Conservation (phyloP, 2,113 vertebrate genomes). For the Crotalus viridis region DNA sequence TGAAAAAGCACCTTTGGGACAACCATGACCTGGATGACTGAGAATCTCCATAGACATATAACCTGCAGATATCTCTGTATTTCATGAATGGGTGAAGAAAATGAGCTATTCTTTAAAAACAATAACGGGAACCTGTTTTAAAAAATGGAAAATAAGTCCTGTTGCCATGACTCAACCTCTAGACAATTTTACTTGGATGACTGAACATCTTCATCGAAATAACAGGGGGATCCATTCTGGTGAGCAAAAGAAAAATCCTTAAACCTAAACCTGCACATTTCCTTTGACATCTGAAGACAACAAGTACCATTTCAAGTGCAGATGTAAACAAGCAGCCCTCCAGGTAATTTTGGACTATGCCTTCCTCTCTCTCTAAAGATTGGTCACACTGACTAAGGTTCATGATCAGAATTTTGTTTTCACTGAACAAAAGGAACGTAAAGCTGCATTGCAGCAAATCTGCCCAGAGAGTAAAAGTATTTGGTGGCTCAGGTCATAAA, state of each 20-base stretch:
- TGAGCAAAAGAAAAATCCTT: not conserved
- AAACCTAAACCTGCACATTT: not conserved
- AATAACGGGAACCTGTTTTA: not conserved
- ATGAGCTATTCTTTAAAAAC: not conserved
- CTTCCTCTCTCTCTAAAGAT: not conserved
- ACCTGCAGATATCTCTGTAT: not conserved
- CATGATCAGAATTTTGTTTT: not conserved
- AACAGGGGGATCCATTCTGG: not conserved
- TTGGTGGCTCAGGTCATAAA: not conserved
- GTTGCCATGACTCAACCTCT: not conserved
- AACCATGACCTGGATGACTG: too few species aligned
- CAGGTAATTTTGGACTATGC: not conserved
- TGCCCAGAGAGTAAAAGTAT: not conserved
- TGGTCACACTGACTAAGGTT: not conserved
- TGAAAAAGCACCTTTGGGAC: too few species aligned
- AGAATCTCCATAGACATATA: too few species aligned
- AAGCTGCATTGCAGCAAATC: fast-evolving
- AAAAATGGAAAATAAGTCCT: not conserved
- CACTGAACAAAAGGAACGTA: not conserved
- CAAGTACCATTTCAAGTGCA: not conserved
- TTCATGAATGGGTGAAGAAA: not conserved
- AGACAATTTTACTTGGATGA: not conserved
- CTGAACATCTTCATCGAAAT: not conserved
- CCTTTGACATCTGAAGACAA: not conserved
- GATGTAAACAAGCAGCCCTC: not conserved